Evolutionary conservation across 2,888 invertebrate genomes (phyloP), one percentile per base, ranked within the genome.

Genomic region (Tenthredo amoena): DNA sequence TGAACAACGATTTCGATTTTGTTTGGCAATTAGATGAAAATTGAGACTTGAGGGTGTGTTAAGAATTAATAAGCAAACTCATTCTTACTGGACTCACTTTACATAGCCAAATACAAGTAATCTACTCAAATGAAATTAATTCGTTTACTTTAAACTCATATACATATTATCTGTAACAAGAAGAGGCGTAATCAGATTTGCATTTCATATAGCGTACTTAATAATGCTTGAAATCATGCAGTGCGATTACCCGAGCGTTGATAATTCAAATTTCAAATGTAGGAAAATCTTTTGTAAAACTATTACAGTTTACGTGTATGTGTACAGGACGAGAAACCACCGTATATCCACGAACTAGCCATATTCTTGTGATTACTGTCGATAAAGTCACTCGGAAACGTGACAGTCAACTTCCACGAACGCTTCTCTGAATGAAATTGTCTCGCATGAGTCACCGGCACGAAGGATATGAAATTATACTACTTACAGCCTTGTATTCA

Each of bases 381-480:
- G 40, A 72, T 37, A 72, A n/a, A 40, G 2, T 37, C 37, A 15
- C 72, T 43, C 5, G 18, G 40, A 40, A 40, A 21, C 21, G 18
- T 74, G 43, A 74, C 43, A 40, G 26, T 18, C 31, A 55, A 34
- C 77, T 77, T 77, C 77, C 18, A 50, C 31, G 77, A 55, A 55
- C 26, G 7, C 18, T 50, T 34, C 50, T 77, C 15, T 12, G 55
- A 77, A 77, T 77, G 50, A 77, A 55, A 55, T 77, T 50, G 15
- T 26, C 77, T 77, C 50, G 31, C 15, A 26, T 77, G 77, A 77
- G 0, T 77, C 77, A 55, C 18, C 77, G 15, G 43, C 26, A 10
- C 12, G 26, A 26, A 77, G 55, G 77, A 77, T 50, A 77, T 77
- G 77, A 77, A 31, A 77, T 31, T 26, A 26, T 68, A 34, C 31